Evolutionary conservation across 2,888 invertebrate genomes (phyloP).

Genomic region (Incurvaria masculella): DNA sequence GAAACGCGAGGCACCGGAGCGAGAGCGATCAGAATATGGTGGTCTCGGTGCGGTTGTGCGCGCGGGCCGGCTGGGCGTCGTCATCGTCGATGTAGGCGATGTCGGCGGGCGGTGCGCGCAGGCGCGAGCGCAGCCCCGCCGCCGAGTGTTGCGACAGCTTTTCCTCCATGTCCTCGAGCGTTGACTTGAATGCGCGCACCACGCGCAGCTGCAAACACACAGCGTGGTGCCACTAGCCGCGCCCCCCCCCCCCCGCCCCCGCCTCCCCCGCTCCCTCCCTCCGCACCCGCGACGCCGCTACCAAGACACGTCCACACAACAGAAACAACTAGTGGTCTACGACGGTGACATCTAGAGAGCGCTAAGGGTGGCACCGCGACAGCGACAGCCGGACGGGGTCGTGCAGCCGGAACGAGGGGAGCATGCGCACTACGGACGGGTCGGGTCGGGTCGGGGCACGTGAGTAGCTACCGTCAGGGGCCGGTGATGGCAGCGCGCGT

Average conservation of each 20-base stretch:
- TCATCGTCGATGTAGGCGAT: conserved; percentile 82
- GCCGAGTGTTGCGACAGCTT: conserved; percentile 97
- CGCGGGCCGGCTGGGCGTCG: conserved; percentile 30
- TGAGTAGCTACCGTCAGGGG: conserved; percentile 41
- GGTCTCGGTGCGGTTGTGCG: conserved; percentile 17
- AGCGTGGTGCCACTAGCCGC: conserved; percentile 40
- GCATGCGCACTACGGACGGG: conserved; percentile 14
- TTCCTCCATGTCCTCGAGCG: conserved; percentile 99
- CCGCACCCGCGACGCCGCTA: conserved; percentile 16
- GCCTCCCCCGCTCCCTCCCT: conserved; percentile 20
- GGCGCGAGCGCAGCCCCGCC: conserved; percentile 88
- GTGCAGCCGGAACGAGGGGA: too few relatives aligned
- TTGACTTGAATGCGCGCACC: conserved; percentile 99
- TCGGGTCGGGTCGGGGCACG: conserved; percentile 8
- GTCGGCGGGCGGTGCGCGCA: conserved; percentile 71
- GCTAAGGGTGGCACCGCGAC: too few relatives aligned
- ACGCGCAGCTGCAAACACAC: conserved; percentile 95
- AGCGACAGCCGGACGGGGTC: too few relatives aligned
- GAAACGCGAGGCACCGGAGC: neutral
- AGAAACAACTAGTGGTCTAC: neutral
- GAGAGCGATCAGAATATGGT: conserved; percentile 15
- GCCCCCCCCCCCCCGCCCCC: conserved; percentile 35
- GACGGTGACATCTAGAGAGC: neutral
- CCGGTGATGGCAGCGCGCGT: conserved; percentile 49
- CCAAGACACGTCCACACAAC: neutral